Percentiles rank a stretch among this genome's conserved stretches.
phyloP scores from a whole-genome alignment of 2,888 invertebrate genomes.

The Antheraea yamamai region DNA sequence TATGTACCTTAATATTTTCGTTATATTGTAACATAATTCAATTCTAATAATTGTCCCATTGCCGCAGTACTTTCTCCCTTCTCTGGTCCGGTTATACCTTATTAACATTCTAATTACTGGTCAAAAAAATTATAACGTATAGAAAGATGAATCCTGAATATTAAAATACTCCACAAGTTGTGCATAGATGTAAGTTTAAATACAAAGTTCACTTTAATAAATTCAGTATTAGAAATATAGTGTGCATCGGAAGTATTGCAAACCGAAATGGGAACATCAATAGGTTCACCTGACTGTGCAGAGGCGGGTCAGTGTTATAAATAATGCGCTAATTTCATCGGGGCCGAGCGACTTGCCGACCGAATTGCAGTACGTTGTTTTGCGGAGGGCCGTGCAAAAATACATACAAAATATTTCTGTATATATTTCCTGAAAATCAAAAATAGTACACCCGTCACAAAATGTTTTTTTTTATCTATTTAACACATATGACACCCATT shows the following conservation, averaged over 20 bases:
- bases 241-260: constrained; percentile 38
- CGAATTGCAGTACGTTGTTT: constrained; percentile 58
- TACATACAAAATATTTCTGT: constrained; percentile 2
- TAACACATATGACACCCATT: not conserved
- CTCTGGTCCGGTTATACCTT: too few relatives aligned
- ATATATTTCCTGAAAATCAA: constrained; percentile 1
- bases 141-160: not conserved
- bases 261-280: constrained; percentile 41
- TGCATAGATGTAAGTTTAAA: not conserved
- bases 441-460: not conserved
- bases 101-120: not conserved
- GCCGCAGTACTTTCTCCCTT: not conserved
- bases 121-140: not conserved
- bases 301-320: constrained; percentile 56
- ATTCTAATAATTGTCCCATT: not conserved
- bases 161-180: not conserved
- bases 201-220: not conserved
- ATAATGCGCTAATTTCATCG: constrained; percentile 63
- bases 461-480: not conserved
- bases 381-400: constrained; percentile 25
- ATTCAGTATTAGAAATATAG: constrained; percentile 29
- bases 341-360: constrained; percentile 51
- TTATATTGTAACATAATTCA: not conserved
- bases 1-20: not conserved
- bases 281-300: constrained; percentile 47